A percentile compares a stretch with the other conserved stretches of the same genome.
Evolutionary conservation across 2,113 vertebrate genomes (phyloP).

Genomic region (Paraplagusia blochii): DNA sequence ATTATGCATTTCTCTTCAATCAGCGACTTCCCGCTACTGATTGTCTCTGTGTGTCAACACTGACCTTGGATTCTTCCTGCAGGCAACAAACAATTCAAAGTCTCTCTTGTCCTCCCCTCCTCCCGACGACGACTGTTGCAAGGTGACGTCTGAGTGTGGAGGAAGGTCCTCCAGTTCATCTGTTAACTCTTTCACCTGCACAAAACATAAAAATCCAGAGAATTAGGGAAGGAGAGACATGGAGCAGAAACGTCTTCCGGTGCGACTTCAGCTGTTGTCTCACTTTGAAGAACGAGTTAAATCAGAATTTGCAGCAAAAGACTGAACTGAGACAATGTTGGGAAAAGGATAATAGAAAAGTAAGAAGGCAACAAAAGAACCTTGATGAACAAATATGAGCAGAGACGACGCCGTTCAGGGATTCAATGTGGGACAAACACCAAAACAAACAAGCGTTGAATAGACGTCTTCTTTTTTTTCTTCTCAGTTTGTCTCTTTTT

Average conservation of each 20-base stretch:
- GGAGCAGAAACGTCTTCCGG: conserved; percentile 25
- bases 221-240: conserved; percentile 21
- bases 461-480: no score
- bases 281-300: conserved; percentile 2
- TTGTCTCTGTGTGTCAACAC: conserved; percentile 34
- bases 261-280: conserved; percentile 14
- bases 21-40: conserved; percentile 15
- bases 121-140: conserved; percentile 45
- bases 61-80: conserved; percentile 71
- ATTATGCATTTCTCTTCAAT: no score
- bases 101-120: conserved; percentile 52
- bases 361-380: no score
- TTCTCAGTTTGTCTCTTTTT: no score
- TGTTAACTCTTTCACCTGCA: conserved; percentile 69
- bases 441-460: no score
- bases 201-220: conserved; percentile 16
- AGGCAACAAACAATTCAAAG: conserved; percentile 61
- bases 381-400: no score
- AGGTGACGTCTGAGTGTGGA: conserved; percentile 53
- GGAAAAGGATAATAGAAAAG: no score
- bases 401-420: no score
- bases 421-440: no score
- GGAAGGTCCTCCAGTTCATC: conserved; percentile 64
- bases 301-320: no score
- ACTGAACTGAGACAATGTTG: no score